A percentile compares a stretch with the other conserved stretches of the same genome.
Evolutionary conservation across 2,888 invertebrate genomes (phyloP).

Genomic region (Mythimna albipuncta): DNA sequence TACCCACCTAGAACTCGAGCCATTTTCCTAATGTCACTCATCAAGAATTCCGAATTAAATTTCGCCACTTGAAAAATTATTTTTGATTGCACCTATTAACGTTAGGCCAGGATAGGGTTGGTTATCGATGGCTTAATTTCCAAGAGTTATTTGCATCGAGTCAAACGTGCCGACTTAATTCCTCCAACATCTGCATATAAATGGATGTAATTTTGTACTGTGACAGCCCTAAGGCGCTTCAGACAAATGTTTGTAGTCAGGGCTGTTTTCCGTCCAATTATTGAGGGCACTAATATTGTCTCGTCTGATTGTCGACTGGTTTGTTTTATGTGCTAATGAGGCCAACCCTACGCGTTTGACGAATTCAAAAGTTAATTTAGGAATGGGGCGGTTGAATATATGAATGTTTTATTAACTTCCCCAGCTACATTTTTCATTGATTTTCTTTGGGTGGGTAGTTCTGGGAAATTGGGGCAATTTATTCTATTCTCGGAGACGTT

Average conservation of each 20-base stretch:
- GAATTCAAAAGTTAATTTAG: conserved; percentile 75
- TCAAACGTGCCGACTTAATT: conserved; percentile 82
- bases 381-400: conserved; percentile 70
- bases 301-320: conserved; percentile 65
- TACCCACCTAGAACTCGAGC: conserved; percentile 39
- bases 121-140: conserved; percentile 88
- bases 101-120: conserved; percentile 64
- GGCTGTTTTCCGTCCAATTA: conserved; percentile 66
- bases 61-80: conserved; percentile 67
- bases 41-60: conserved; percentile 65
- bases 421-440: conserved; percentile 60
- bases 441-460: conserved; percentile 64
- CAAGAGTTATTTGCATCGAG: conserved; percentile 85
- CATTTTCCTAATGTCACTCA: conserved; percentile 52
- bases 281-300: conserved; percentile 61
- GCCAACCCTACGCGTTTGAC: conserved; percentile 73
- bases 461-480: conserved; percentile 55
- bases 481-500: neutral
- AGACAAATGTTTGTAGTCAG: conserved; percentile 84
- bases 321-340: conserved; percentile 77
- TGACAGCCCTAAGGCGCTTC: conserved; percentile 83
- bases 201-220: conserved; percentile 87
- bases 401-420: conserved; percentile 71
- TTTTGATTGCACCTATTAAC: conserved; percentile 67
- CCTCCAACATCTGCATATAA: conserved; percentile 85